phyloP scores from a whole-genome alignment of 2,797 vertebrate species.

The Liasis olivaceus region DNA sequence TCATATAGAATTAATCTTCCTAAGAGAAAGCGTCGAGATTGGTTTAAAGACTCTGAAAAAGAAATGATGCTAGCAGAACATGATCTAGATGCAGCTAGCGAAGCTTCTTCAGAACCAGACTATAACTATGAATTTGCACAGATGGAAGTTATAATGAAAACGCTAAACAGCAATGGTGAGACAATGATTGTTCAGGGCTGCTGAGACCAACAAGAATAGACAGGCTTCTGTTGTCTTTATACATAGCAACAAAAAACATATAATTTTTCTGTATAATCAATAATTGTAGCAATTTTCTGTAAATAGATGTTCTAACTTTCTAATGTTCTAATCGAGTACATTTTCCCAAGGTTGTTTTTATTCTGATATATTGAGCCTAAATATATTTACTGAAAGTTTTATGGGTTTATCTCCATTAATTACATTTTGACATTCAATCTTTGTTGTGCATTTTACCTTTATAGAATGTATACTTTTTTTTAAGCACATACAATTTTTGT shows the following conservation, averaged over 20 bases:
- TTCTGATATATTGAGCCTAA: background rate
- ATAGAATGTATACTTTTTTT: background rate
- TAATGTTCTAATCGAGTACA: background rate
- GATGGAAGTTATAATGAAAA: constrained; percentile 99
- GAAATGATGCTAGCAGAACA: constrained; percentile 82
- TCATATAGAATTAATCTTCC: constrained; percentile 89
- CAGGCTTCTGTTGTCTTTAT: background rate
- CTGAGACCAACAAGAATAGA: background rate
- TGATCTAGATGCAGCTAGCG: constrained; percentile 91
- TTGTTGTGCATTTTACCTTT: background rate
- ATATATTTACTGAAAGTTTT: background rate
- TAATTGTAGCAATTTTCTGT: background rate
- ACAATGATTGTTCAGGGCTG: background rate
- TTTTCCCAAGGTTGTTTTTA: background rate
- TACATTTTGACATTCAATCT: background rate
- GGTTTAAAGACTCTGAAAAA: constrained; percentile 91
- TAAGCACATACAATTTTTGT: background rate
- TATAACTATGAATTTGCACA: constrained; percentile 99
- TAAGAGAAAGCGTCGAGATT: constrained; percentile 90
- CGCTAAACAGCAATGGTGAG: constrained; percentile 92
- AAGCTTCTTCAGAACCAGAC: constrained; percentile 96
- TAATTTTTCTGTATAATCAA: background rate
- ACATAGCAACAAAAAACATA: background rate
- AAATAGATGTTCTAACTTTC: background rate
- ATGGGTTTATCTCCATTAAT: background rate